These are phyloP conservation scores for Drosophila falleni DNA, from an alignment of 2,888 invertebrate species.

Conservation along the genomic window DNA sequence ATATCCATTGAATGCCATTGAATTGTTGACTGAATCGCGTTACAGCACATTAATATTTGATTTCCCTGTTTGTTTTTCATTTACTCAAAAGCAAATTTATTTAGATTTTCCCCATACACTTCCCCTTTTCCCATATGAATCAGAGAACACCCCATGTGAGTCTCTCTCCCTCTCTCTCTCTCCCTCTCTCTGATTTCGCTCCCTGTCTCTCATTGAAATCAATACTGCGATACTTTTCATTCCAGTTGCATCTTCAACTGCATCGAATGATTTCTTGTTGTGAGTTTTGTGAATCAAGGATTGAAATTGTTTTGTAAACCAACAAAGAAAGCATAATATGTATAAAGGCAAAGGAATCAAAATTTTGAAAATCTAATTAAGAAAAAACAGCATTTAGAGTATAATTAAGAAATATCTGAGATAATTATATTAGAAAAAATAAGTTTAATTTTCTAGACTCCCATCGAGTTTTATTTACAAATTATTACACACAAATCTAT, in stretches of 20 bases:
- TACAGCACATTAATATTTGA: constrained; percentile 80
- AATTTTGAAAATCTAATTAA: too few relatives aligned
- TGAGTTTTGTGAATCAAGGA: background rate
- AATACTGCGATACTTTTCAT: constrained; percentile 46
- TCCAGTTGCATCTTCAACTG: constrained; percentile 29
- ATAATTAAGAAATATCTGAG: too few relatives aligned
- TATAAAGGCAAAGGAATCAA: too few relatives aligned
- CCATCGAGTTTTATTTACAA: too few relatives aligned
- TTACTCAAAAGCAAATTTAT: constrained; percentile 74
- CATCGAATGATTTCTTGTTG: constrained; percentile 28
- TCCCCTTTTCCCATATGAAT: constrained; percentile 23
- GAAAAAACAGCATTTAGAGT: too few relatives aligned
- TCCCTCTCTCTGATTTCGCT: background rate
- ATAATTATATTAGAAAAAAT: too few relatives aligned
- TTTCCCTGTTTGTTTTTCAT: constrained; percentile 80
- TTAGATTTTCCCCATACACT: constrained; percentile 49
- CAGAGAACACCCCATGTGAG: constrained; percentile 40
- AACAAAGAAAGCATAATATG: too few relatives aligned
- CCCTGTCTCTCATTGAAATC: constrained; percentile 45
- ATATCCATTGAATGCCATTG: constrained; percentile 30
- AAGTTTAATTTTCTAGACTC: too few relatives aligned
- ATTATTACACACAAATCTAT: too few relatives aligned
- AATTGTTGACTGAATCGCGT: constrained; percentile 58
- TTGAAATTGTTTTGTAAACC: background rate
- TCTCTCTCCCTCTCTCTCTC: background rate